phyloP scores from a whole-genome alignment of 2,888 invertebrate genomes.

The Eledona agricola region DNA sequence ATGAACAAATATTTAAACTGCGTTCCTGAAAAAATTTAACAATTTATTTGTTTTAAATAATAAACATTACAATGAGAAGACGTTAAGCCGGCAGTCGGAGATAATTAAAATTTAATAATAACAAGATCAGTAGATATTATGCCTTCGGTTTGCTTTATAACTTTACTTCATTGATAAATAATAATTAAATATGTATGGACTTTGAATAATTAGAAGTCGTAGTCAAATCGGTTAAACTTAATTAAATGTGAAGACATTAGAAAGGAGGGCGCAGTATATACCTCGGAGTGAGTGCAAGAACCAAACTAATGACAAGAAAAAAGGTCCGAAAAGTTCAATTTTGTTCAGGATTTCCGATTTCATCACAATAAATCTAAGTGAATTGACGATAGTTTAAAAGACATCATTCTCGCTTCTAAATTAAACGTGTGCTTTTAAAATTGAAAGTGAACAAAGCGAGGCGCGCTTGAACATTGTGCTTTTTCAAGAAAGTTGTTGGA shows the following conservation, averaged over 20 bases:
- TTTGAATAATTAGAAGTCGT: too few relatives aligned
- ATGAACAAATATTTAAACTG: too few relatives aligned
- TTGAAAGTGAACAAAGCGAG: constrained; percentile 17
- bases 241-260: constrained; percentile 12
- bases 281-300: constrained; percentile 34
- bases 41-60: too few relatives aligned
- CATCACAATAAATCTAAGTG: constrained; percentile 61
- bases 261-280: constrained; percentile 10
- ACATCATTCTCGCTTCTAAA: constrained; percentile 40
- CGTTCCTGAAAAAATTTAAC: too few relatives aligned
- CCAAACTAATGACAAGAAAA: constrained; percentile 47
- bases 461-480: background rate
- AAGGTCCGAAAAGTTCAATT: constrained; percentile 59
- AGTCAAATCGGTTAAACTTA: too few relatives aligned
- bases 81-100: too few relatives aligned
- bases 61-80: too few relatives aligned
- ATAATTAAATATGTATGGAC: too few relatives aligned
- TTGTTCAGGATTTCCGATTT: constrained; percentile 61
- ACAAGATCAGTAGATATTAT: too few relatives aligned
- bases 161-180: too few relatives aligned
- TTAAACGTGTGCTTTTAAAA: constrained; percentile 24
- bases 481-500: background rate
- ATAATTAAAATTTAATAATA: too few relatives aligned
- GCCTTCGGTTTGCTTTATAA: too few relatives aligned
- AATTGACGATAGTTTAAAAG: constrained; percentile 56